phyloP scores from a whole-genome alignment of 2,797 vertebrate genomes.

The Knipowitschia caucasica region DNA sequence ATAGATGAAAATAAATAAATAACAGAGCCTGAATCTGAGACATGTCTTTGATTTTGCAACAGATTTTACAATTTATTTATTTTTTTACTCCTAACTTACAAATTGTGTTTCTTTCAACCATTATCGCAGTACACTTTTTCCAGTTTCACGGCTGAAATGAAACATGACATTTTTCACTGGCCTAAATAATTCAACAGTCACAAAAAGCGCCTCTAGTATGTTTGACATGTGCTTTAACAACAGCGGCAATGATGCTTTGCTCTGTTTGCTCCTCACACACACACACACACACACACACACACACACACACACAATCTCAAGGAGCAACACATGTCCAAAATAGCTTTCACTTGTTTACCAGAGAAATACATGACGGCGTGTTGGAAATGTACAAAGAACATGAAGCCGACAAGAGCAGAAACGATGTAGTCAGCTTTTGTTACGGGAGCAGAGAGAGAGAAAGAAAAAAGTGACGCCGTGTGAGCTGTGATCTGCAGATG shows the following conservation, averaged over 20 bases:
- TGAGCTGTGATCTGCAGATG: conserved; percentile 44
- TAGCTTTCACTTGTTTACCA: conserved; percentile 41
- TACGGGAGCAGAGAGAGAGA: conserved; percentile 19
- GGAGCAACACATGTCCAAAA: conserved; percentile 35
- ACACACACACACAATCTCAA: conserved; percentile 14
- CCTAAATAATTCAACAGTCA: conserved; percentile 40
- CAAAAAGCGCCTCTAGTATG: not conserved
- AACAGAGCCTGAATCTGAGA: not conserved
- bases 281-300: conserved; percentile 20
- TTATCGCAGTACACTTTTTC: conserved; percentile 9
- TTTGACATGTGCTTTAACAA: conserved; percentile 32
- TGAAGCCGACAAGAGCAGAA: conserved; percentile 28
- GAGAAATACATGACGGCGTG: conserved; percentile 32
- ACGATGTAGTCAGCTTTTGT: conserved; percentile 34
- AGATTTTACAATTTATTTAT: not conserved
- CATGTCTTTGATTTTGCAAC: not conserved
- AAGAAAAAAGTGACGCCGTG: conserved; percentile 27
- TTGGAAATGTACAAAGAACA: conserved; percentile 23
- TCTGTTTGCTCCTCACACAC: conserved; percentile 22
- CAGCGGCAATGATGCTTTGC: conserved; percentile 12
- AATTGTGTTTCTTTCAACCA: not conserved
- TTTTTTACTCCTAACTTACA: not conserved
- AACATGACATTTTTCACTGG: conserved; percentile 13
- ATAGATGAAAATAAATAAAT: not conserved
- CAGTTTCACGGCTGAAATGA: conserved; percentile 19